A percentile compares a stretch with the other conserved stretches of the same genome.
These are phyloP conservation scores for Laterallus jamaicensis DNA, from an alignment of 2,113 vertebrate species.

Conservation along the genomic window DNA sequence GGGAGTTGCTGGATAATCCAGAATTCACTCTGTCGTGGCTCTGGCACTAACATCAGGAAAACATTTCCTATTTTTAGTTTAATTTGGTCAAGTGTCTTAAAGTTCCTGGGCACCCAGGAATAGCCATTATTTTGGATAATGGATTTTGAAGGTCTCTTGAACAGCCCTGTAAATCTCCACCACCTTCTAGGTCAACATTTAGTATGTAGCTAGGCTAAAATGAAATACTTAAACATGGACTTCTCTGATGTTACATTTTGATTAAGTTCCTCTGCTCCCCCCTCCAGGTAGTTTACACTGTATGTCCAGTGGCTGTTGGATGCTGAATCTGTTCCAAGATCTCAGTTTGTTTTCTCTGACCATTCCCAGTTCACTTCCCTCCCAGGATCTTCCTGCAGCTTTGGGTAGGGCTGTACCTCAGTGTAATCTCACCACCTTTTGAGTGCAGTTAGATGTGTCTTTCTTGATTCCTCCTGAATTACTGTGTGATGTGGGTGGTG, in stretches of 20 bases:
- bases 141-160: not conserved
- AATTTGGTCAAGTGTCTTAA: not conserved
- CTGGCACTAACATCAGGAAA: not conserved
- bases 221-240: not conserved
- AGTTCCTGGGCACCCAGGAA: not conserved
- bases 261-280: not conserved
- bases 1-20: conserved; percentile 38
- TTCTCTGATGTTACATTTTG: no score
- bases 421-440: not conserved
- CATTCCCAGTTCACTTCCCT: not conserved
- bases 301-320: not conserved
- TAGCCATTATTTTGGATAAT: not conserved
- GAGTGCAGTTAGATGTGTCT: not conserved
- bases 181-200: not conserved
- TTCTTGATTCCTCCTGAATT: not conserved
- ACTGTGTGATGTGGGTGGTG: not conserved
- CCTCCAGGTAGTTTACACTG: not conserved
- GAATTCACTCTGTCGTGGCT: not conserved
- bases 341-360: not conserved
- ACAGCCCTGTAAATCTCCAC: not conserved
- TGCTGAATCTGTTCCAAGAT: not conserved
- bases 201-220: not conserved
- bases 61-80: conserved; percentile 17
- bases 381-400: not conserved
- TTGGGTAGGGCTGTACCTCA: not conserved